A percentile compares a stretch with the other conserved stretches of the same genome.
Evolutionary conservation across 2,888 invertebrate species (phyloP).

Genomic region (Aporophyla nigra): DNA sequence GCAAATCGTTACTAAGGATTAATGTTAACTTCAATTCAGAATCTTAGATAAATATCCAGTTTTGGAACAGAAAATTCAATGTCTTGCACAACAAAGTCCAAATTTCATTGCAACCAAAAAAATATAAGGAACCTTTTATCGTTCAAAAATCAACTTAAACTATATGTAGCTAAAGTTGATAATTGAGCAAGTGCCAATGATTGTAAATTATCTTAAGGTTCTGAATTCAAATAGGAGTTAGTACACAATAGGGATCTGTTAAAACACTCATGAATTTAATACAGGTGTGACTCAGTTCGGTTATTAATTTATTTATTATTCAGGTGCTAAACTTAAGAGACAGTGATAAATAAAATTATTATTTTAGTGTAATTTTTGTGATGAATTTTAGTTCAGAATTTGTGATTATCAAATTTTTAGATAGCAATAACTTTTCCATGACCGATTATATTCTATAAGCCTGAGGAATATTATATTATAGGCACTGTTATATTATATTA

Average conservation of each 20-base stretch:
- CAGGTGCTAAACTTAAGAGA: slow-evolving; percentile 46
- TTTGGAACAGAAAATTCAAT: slow-evolving; percentile 7
- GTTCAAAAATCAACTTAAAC: neutral
- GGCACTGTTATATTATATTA: neutral
- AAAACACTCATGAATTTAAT: slow-evolving; percentile 35
- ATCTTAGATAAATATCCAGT: neutral
- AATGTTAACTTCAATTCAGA: slow-evolving; percentile 45
- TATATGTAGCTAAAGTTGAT: neutral
- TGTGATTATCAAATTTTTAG: slow-evolving; percentile 1
- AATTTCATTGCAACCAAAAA: slow-evolving; percentile 21
- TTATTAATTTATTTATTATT: slow-evolving; percentile 38
- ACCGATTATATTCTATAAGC: slow-evolving; percentile 4
- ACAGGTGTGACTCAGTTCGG: slow-evolving; percentile 48
- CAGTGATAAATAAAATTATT: slow-evolving; percentile 17
- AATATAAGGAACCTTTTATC: no score
- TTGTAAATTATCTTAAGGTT: slow-evolving; percentile 15
- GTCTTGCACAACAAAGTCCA: neutral
- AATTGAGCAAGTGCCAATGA: neutral
- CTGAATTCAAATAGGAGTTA: slow-evolving; percentile 5
- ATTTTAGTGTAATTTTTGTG: slow-evolving; percentile 12
- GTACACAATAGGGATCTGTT: slow-evolving; percentile 30
- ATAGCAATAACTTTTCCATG: slow-evolving; percentile 18
- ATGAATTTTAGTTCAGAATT: neutral
- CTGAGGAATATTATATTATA: slow-evolving; percentile 9
- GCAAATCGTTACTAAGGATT: slow-evolving; percentile 92